phyloP scores from a whole-genome alignment of 2,113 vertebrate genomes.

The Reinhardtius hippoglossoides region DNA sequence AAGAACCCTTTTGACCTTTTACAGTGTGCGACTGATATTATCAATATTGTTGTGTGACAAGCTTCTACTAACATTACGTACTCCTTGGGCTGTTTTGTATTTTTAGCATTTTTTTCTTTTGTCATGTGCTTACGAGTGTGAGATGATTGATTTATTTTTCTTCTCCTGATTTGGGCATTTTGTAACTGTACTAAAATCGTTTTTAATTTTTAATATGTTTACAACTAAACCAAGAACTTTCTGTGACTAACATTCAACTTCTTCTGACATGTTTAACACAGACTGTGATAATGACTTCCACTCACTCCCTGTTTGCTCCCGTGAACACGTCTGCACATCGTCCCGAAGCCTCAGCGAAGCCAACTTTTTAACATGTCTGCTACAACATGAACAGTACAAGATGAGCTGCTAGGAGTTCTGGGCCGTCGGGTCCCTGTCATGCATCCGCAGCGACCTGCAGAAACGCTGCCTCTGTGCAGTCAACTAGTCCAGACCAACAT shows the following conservation, averaged over 20 bases:
- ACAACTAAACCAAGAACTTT: slow-evolving; percentile 47
- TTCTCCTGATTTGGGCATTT: slow-evolving; percentile 53
- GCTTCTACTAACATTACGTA: slow-evolving; percentile 73
- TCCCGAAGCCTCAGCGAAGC: slow-evolving; percentile 4
- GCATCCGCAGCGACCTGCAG: background rate
- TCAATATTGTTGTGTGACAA: slow-evolving; percentile 75
- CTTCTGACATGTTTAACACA: slow-evolving; percentile 44
- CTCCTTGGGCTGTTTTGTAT: slow-evolving; percentile 74
- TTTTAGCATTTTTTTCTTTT: slow-evolving; percentile 67
- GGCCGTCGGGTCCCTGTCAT: background rate
- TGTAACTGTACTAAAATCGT: slow-evolving; percentile 38
- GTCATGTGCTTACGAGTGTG: slow-evolving; percentile 61
- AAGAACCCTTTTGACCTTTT: slow-evolving; percentile 63
- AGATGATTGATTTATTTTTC: slow-evolving; percentile 23
- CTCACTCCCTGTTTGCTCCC: slow-evolving; percentile 12
- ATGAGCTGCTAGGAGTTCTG: slow-evolving; percentile 25
- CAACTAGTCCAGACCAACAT: background rate
- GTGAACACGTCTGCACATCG: slow-evolving; percentile 30
- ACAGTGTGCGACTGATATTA: slow-evolving; percentile 57
- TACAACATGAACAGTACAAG: background rate
- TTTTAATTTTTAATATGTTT: slow-evolving; percentile 56
- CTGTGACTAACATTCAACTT: slow-evolving; percentile 47
- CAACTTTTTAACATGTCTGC: slow-evolving; percentile 17
- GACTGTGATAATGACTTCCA: slow-evolving; percentile 40
- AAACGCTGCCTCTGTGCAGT: background rate